Conservation (phyloP, 2,113 vertebrate genomes). For the Papio anubis region DNA sequence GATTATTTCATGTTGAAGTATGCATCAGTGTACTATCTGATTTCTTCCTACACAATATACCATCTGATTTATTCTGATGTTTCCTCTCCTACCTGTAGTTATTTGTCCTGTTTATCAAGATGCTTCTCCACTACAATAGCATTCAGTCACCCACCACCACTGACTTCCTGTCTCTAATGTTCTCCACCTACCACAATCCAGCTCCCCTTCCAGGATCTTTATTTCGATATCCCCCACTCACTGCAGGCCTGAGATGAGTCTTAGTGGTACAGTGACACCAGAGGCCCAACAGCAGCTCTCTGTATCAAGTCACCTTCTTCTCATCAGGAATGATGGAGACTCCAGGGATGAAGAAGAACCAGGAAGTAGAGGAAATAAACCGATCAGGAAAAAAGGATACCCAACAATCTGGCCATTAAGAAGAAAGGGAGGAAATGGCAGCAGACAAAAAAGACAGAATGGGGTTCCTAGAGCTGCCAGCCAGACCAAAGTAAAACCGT, state of each 20-base stretch:
- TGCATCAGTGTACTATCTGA: neutral
- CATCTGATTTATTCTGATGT: slow-evolving; percentile 1
- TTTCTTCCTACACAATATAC: neutral
- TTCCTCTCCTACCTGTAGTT: slow-evolving; percentile 4
- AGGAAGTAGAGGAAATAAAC: neutral
- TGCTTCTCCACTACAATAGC: neutral
- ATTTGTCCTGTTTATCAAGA: slow-evolving; percentile 10
- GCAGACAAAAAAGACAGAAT: neutral
- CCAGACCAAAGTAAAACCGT: neutral
- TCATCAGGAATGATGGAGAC: neutral
- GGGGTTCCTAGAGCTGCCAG: neutral
- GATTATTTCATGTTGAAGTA: slow-evolving; percentile 25
- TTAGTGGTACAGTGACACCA: neutral
- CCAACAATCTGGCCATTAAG: neutral
- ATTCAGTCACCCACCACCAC: neutral
- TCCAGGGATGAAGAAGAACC: neutral
- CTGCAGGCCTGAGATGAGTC: neutral
- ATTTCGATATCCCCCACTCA: neutral
- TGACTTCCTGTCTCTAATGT: neutral
- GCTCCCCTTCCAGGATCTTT: neutral
- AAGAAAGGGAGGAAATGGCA: neutral
- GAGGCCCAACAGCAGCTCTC: neutral
- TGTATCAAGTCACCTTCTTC: neutral
- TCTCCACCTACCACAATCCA: neutral
- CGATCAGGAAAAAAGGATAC: neutral